A percentile compares a stretch with the other conserved stretches of the same genome.
phyloP scores from a whole-genome alignment of 1,140 invertebrate genomes.

The Lepidotrigona ventralis region DNA sequence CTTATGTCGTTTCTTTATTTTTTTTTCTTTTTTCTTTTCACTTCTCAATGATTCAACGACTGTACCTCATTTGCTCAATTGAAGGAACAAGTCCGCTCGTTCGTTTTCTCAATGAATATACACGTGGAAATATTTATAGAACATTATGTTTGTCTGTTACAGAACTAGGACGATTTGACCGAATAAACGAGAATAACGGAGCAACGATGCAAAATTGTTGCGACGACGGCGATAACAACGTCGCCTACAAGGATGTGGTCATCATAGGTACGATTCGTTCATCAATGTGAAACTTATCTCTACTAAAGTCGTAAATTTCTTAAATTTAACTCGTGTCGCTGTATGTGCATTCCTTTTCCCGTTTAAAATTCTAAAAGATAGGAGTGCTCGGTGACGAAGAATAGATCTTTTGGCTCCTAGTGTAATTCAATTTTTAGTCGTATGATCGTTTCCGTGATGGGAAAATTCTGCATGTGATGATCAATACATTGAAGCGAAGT shows the following conservation, averaged over 20 bases:
- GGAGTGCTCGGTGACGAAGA: too few relatives aligned
- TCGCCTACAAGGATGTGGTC: slow-evolving; percentile 83
- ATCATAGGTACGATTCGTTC: slow-evolving; percentile 81
- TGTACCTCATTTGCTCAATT: too few relatives aligned
- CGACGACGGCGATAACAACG: slow-evolving; percentile 35
- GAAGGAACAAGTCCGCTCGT: neutral
- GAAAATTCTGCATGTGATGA: neutral
- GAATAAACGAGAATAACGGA: neutral
- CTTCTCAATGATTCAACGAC: neutral
- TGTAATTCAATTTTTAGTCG: neutral
- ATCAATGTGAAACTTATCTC: neutral
- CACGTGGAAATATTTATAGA: neutral
- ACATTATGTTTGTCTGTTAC: slow-evolving; percentile 2
- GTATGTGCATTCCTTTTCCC: too few relatives aligned
- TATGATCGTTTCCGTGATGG: neutral
- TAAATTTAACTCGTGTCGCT: neutral
- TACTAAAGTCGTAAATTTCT: neutral
- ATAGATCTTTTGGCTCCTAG: neutral
- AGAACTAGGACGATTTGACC: slow-evolving; percentile 12
- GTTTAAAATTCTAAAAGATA: neutral
- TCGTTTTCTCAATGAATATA: neutral
- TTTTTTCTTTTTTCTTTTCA: too few relatives aligned
- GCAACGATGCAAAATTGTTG: slow-evolving; percentile 48
- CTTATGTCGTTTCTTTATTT: neutral
- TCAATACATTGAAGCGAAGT: neutral